phyloP scores from a whole-genome alignment of 2,797 vertebrate species.

The Sebastes itinus region DNA sequence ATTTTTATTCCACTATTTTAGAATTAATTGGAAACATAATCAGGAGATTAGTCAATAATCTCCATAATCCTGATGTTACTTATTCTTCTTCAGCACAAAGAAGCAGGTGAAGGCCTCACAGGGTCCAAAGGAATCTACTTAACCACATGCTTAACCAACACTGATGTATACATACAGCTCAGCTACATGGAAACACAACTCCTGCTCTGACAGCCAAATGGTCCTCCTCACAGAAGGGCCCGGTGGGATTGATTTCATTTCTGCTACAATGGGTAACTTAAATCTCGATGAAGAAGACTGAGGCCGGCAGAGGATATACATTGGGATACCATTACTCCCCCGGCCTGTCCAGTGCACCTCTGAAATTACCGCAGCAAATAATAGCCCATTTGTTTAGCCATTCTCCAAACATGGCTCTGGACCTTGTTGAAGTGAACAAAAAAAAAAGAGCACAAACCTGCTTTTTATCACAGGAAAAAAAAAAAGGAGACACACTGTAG shows the following conservation, averaged over 20 bases:
- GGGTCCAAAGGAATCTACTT: conserved; percentile 25
- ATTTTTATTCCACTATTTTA: neutral
- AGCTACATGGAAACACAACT: conserved; percentile 56
- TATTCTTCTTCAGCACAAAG: neutral
- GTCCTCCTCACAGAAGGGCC: conserved; percentile 53
- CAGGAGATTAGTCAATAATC: neutral
- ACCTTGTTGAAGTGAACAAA: conserved; percentile 37
- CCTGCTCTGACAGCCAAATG: conserved; percentile 69
- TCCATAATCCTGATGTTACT: neutral
- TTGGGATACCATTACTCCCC: conserved; percentile 61
- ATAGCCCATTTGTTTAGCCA: conserved; percentile 70
- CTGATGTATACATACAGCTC: conserved; percentile 27
- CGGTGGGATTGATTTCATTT: conserved; percentile 65
- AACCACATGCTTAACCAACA: conserved; percentile 37
- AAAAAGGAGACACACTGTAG: conserved; percentile 31
- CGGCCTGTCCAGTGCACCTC: conserved; percentile 35
- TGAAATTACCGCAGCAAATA: conserved; percentile 54
- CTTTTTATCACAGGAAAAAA: conserved; percentile 46
- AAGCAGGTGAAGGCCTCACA: neutral
- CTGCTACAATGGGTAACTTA: conserved; percentile 69
- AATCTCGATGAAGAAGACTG: conserved; percentile 66
- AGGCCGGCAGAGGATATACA: conserved; percentile 58
- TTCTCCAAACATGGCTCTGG: conserved; percentile 42
- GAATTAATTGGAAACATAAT: neutral
- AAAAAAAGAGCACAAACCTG: conserved; percentile 31